Evolutionary conservation across 92 coral and sea anemone genomes (phyloP).

Genomic region (Scolanthus callimorphus): DNA sequence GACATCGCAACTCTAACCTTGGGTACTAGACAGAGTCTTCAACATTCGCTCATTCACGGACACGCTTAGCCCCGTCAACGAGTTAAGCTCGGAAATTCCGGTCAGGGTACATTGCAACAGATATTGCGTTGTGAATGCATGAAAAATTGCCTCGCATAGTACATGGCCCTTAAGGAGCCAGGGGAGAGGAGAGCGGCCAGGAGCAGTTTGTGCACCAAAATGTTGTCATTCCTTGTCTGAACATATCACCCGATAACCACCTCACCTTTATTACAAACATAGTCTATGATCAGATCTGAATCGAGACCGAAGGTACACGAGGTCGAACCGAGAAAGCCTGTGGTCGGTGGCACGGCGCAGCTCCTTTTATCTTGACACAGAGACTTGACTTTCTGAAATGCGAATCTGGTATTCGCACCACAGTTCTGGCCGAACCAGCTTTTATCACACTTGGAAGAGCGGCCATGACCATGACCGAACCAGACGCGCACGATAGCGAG

Average conservation of each 20-base stretch:
- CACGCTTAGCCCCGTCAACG: too few species aligned
- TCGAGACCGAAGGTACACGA: constrained; percentile 54
- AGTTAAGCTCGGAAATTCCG: too few species aligned
- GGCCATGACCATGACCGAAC: constrained; percentile 56
- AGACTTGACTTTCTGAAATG: constrained; percentile 21
- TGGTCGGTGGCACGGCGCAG: constrained; percentile 38
- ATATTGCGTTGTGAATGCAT: too few species aligned
- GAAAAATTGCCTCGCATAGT: too few species aligned
- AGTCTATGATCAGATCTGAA: constrained; percentile 38
- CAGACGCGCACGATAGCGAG: constrained; percentile 21
- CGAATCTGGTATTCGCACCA: constrained; percentile 3
- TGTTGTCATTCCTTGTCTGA: too few species aligned
- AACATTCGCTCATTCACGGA: too few species aligned
- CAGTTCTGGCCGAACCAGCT: constrained; percentile 47
- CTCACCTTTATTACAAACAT: constrained; percentile 47
- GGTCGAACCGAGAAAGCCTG: constrained; percentile 43
- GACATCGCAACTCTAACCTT: too few species aligned
- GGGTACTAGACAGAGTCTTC: too few species aligned
- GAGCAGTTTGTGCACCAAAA: too few species aligned
- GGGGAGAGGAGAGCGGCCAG: too few species aligned
- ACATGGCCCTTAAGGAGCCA: too few species aligned
- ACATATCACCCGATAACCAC: not conserved
- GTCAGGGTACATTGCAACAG: too few species aligned
- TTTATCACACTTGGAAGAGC: constrained; percentile 39
- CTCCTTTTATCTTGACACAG: constrained; percentile 40